phyloP scores from a whole-genome alignment of 2,888 invertebrate species.

The Tigriopus californicus region DNA sequence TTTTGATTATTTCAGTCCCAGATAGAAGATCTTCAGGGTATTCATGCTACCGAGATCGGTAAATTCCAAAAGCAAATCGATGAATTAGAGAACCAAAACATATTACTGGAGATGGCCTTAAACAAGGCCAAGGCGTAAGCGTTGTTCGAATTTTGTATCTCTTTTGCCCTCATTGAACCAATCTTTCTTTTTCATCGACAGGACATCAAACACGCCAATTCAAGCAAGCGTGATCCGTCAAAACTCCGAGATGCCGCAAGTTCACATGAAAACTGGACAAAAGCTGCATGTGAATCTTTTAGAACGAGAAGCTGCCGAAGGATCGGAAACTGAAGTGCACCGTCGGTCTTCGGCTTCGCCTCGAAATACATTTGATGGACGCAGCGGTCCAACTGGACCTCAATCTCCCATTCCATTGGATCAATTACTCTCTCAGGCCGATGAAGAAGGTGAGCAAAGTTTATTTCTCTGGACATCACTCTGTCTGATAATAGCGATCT shows the following conservation, averaged over 20 bases:
- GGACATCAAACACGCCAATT: background rate
- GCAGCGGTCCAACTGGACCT: too few relatives aligned
- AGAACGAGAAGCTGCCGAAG: constrained; percentile 13
- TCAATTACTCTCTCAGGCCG: constrained; percentile 34
- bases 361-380: too few relatives aligned
- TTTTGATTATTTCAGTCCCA: background rate
- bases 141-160: background rate
- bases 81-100: constrained; percentile 23
- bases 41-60: background rate
- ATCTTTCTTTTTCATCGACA: too few relatives aligned
- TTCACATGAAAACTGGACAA: background rate
- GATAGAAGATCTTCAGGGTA: background rate
- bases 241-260: background rate
- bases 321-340: background rate
- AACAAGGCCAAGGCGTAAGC: background rate
- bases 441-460: background rate
- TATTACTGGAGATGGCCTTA: background rate
- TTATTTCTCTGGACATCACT: background rate
- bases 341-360: too few relatives aligned
- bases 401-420: constrained; percentile 37
- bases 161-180: background rate
- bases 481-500: constrained; percentile 14
- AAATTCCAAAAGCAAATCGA: constrained; percentile 29
- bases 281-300: background rate
- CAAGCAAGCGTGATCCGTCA: background rate